Conservation (phyloP, 2,797 vertebrate species). For the Anisognathus igniventris region DNA sequence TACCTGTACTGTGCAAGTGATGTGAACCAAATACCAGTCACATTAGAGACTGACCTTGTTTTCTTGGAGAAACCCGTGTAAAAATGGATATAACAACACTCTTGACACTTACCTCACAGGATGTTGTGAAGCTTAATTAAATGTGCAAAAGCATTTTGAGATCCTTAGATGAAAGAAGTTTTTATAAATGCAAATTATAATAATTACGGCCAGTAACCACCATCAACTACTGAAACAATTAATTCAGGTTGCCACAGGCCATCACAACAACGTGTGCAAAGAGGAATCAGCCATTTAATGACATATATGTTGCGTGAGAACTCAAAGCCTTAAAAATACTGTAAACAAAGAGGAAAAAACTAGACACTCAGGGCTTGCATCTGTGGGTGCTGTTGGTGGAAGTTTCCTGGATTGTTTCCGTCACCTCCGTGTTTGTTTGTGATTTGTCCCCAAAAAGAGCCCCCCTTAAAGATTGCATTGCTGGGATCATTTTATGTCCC, state of each 20-base stretch:
- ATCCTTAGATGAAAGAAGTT: slow-evolving; percentile 66
- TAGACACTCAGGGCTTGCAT: background rate
- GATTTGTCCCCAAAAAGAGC: background rate
- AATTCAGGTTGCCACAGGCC: slow-evolving; percentile 64
- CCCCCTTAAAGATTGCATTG: background rate
- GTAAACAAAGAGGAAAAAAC: slow-evolving; percentile 21
- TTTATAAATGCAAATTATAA: slow-evolving; percentile 70
- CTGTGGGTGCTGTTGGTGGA: background rate
- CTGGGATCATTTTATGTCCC: background rate
- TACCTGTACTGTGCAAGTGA: background rate
- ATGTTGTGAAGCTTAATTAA: slow-evolving; percentile 67
- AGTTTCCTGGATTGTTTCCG: background rate
- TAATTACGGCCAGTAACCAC: slow-evolving; percentile 56
- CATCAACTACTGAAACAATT: slow-evolving; percentile 63
- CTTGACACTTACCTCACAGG: slow-evolving; percentile 60
- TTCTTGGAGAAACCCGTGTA: slow-evolving; percentile 37
- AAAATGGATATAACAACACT: slow-evolving; percentile 47
- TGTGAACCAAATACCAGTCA: slow-evolving; percentile 7
- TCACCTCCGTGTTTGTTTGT: rapidly evolving
- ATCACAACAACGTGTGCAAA: slow-evolving; percentile 51
- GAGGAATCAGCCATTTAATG: slow-evolving; percentile 46
- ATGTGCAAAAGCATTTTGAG: slow-evolving; percentile 55
- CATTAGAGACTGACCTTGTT: slow-evolving; percentile 21
- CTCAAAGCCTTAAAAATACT: slow-evolving; percentile 12
- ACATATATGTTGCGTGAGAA: slow-evolving; percentile 35